phyloP scores from a whole-genome alignment of 2,888 invertebrate genomes.

The Harpalus rubripes region DNA sequence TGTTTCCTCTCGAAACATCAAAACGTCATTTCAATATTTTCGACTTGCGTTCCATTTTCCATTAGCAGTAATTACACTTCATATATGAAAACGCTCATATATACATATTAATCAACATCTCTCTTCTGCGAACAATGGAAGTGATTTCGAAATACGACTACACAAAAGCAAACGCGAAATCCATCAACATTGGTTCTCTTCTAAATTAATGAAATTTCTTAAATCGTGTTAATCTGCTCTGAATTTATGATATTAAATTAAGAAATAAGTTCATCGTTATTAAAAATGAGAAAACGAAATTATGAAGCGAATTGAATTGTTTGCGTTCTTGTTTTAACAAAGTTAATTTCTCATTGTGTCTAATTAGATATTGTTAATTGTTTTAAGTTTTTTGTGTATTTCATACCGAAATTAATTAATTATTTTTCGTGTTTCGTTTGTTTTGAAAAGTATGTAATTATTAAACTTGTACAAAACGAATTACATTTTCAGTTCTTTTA shows the following conservation, averaged over 20 bases:
- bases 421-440: not conserved
- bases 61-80: no score
- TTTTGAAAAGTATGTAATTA: not conserved
- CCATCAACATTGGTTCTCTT: not conserved
- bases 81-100: no score
- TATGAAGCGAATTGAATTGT: conserved; percentile 28
- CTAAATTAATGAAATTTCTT: conserved; percentile 7
- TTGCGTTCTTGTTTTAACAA: conserved; percentile 16
- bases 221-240: not conserved
- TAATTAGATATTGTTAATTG: conserved; percentile 40
- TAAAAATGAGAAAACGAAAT: conserved; percentile 20
- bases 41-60: no score
- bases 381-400: conserved; percentile 31
- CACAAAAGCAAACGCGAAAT: not conserved
- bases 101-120: no score
- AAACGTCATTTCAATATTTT: no score
- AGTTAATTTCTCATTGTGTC: conserved; percentile 36
- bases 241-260: conserved; percentile 7
- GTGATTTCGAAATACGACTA: not conserved
- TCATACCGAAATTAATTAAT: not conserved
- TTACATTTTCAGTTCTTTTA: not conserved
- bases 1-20: no score
- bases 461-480: not conserved
- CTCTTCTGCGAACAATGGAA: no score
- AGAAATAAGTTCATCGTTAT: not conserved